Base-by-base conservation (phyloP, 2,113 vertebrate species). In the Calyptomena viridis region DNA sequence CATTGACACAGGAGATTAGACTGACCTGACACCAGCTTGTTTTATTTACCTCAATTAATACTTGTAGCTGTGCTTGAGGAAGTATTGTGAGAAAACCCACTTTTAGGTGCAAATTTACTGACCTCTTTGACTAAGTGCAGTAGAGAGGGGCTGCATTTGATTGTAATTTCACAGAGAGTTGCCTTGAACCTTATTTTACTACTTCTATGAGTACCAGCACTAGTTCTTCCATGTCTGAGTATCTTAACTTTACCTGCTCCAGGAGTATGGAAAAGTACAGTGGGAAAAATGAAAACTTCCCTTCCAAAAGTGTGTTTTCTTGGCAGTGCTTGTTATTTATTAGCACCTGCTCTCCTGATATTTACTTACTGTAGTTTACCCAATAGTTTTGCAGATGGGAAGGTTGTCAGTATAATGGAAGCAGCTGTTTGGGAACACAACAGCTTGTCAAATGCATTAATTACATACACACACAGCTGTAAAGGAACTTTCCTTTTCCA, bases 321-420 rank as follows among this genome's bases (percentile, higher is more conserved):
- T 92, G 92, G 88, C 94, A 96, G 73, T 0, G 4, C 58, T 90
- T 49, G 44, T 82, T 94, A 91, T 95, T 97, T 93, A 95, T 93
- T 76, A 95, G 92, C 94, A 97, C 88, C 95, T 96, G 96, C 90
- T 94, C 49, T 92, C 80, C 77, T 97, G 96, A 72, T 96, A 97
- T 97, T 97, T 97, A 94, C 96, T 95, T 81, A 50, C 58, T 89
- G 85, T 89, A 84, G 80, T 96, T 97, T 93, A 93, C 89, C 93
- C 81, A 79, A 44, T 95, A 84, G 89, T 84, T 96, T 84, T 96
- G 92, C 96, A 97, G 95, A 73, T 96, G 95, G 95, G 52, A 30
- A 89, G 92, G 80, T 92, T 93, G 94, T 96, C 81, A 30, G 7
- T 72, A 12, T 92, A 96, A 95, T 96, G 82, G 90, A 94, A 92